Conservation (phyloP, 2,113 vertebrate genomes). For the Tragelaphus strepsiceros region DNA sequence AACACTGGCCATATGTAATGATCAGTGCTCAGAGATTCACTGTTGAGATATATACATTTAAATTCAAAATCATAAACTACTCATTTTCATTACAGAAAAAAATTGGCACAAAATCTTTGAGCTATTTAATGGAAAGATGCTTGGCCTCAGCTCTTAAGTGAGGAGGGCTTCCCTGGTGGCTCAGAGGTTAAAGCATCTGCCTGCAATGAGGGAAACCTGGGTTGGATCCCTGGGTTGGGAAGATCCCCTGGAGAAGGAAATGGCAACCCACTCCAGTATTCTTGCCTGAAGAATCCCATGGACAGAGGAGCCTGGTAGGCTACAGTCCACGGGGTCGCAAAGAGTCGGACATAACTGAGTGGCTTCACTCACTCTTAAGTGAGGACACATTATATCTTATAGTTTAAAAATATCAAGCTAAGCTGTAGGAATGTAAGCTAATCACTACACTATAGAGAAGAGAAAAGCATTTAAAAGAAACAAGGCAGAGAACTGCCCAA, state of each 20-base stretch:
- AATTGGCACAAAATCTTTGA: not conserved
- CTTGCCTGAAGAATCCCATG: too few species aligned
- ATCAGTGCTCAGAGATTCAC: not conserved
- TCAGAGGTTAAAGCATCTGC: too few species aligned
- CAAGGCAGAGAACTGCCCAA: not conserved
- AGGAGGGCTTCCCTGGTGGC: not conserved
- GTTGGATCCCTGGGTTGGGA: too few species aligned
- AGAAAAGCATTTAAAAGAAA: not conserved
- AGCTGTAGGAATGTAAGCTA: not conserved
- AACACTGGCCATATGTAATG: not conserved
- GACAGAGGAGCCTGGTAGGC: too few species aligned
- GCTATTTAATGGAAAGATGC: not conserved
- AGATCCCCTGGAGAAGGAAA: too few species aligned
- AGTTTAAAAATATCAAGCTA: not conserved
- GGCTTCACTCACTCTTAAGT: not conserved
- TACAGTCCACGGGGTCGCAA: too few species aligned
- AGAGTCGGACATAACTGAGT: too few species aligned
- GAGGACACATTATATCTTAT: not conserved
- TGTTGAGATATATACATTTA: not conserved
- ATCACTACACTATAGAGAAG: not conserved
- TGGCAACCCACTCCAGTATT: too few species aligned
- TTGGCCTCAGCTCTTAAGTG: not conserved
- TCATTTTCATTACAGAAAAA: not conserved
- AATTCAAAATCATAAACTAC: slow-evolving; percentile 11
- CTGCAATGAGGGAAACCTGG: too few species aligned